Evolutionary conservation across 1,140 invertebrate species (phyloP).

Genomic region (Stegodyphus dumicola): DNA sequence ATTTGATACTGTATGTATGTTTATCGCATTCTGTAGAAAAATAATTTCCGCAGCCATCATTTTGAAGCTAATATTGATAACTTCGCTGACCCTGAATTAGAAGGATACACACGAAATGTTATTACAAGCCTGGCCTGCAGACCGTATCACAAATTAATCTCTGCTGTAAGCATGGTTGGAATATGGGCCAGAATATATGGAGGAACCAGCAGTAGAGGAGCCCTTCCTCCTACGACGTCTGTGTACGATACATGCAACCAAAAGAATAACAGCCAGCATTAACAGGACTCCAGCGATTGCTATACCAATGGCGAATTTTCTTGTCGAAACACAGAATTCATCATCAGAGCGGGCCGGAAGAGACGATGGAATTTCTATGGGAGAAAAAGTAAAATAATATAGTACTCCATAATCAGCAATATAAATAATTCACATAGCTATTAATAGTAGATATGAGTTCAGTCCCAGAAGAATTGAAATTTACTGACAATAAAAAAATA

Average conservation of each 20-base stretch:
- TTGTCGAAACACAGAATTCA: conserved; percentile 88
- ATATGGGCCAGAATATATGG: conserved; percentile 89
- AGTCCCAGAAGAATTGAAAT: too few relatives aligned
- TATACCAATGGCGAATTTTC: conserved; percentile 92
- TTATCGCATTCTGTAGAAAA: too few relatives aligned
- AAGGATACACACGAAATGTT: neutral
- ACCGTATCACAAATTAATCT: conserved; percentile 47
- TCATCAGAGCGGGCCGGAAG: conserved; percentile 43
- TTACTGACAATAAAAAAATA: too few relatives aligned
- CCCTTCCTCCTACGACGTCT: conserved; percentile 82
- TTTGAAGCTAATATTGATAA: too few relatives aligned
- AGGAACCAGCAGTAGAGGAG: conserved; percentile 86
- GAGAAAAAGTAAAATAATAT: neutral
- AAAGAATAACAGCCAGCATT: conserved; percentile 86
- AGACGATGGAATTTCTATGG: conserved; percentile 10
- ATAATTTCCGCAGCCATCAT: too few relatives aligned
- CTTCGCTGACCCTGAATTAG: too few relatives aligned
- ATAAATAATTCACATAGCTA: too few relatives aligned
- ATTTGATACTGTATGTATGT: too few relatives aligned
- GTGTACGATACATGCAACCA: conserved; percentile 83
- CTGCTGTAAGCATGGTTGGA: conserved; percentile 92
- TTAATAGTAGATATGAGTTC: too few relatives aligned
- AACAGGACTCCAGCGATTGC: conserved; percentile 89
- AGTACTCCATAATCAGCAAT: too few relatives aligned
- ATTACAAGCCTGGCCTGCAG: conserved; percentile 11